Evolutionary conservation across 2,888 invertebrate species (phyloP).

Genomic region (Sinohyriopsis cumingii): DNA sequence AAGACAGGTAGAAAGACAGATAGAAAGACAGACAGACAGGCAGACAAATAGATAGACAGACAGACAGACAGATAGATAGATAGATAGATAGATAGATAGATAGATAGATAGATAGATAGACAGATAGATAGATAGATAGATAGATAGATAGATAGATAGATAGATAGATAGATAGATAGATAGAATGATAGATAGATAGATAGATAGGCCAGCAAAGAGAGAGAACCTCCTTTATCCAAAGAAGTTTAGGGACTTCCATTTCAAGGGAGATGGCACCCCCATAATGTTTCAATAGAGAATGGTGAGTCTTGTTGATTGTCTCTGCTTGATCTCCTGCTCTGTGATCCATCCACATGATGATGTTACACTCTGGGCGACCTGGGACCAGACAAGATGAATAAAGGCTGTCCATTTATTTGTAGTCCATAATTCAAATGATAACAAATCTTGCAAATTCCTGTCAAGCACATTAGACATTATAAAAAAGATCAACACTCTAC

Average conservation of each 20-base stretch:
- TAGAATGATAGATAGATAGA: no score
- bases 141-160: no score
- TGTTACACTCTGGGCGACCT: slow-evolving; percentile 77
- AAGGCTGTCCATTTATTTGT: background rate
- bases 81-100: no score
- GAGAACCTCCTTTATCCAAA: slow-evolving; percentile 86
- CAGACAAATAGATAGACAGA: no score
- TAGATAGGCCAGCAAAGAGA: no score
- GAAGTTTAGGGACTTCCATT: slow-evolving; percentile 95
- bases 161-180: no score
- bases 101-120: no score
- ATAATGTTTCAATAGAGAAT: slow-evolving; percentile 86
- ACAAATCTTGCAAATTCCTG: no score
- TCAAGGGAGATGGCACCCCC: slow-evolving; percentile 96
- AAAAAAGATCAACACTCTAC: background rate
- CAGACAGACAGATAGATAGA: no score
- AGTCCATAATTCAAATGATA: no score
- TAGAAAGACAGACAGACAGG: no score
- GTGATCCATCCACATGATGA: slow-evolving; percentile 73
- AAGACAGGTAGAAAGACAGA: no score
- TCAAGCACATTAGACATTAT: background rate
- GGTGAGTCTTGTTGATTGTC: slow-evolving; percentile 83
- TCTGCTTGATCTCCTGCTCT: slow-evolving; percentile 81
- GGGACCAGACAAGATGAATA: slow-evolving; percentile 2
- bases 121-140: background rate